phyloP scores from a whole-genome alignment of 2,113 vertebrate genomes.

The Grantiella picta region DNA sequence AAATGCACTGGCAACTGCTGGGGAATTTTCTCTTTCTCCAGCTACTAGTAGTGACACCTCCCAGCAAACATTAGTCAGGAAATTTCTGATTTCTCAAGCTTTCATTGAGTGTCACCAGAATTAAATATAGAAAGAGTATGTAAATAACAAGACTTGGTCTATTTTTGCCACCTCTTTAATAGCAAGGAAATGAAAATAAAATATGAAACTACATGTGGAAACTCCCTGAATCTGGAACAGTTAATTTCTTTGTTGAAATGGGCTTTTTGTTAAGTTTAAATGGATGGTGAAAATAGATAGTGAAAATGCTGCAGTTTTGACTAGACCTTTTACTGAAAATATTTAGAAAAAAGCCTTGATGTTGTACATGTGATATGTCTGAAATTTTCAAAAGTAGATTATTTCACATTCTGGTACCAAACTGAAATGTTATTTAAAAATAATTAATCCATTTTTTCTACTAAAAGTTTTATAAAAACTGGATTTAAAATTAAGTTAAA shows the following conservation, averaged over 20 bases:
- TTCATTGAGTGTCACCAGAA: neutral
- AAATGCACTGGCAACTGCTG: neutral
- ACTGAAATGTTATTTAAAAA: neutral
- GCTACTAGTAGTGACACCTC: neutral
- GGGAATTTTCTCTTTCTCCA: neutral
- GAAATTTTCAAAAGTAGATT: neutral
- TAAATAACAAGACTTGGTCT: neutral
- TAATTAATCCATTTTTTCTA: neutral
- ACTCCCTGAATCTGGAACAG: neutral
- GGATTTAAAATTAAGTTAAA: neutral
- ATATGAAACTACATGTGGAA: neutral
- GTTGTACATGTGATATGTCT: neutral
- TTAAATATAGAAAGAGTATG: neutral
- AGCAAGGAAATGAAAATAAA: slow-evolving; percentile 3
- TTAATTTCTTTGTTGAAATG: neutral
- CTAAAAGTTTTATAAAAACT: neutral
- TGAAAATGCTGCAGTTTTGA: neutral
- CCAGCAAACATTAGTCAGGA: neutral
- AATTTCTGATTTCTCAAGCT: neutral
- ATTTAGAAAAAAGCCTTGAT: neutral
- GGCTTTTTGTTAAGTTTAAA: neutral
- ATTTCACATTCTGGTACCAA: neutral
- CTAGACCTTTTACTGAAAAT: neutral
- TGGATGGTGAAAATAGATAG: neutral
- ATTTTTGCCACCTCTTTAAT: neutral